Percentiles rank a stretch among this genome's conserved stretches.
Evolutionary conservation across 2,113 vertebrate species (phyloP).

Genomic region (Poecile atricapillus): DNA sequence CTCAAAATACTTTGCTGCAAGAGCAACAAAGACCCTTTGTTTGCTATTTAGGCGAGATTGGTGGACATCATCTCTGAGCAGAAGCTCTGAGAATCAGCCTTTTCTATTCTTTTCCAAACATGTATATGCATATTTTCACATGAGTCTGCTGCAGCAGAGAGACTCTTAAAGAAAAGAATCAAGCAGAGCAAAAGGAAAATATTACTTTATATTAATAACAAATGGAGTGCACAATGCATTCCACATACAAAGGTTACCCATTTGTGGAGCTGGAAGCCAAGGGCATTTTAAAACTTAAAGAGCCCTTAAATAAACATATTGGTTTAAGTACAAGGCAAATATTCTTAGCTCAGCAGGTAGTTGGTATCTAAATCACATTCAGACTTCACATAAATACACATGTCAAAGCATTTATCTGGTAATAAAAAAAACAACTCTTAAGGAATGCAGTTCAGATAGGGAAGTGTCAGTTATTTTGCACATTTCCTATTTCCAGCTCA

Average conservation of each 20-base stretch:
- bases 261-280: constrained; percentile 28
- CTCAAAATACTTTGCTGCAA: background rate
- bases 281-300: constrained; percentile 45
- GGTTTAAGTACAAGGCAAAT: constrained; percentile 58
- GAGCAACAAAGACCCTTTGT: constrained; percentile 36
- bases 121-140: background rate
- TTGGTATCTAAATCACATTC: constrained; percentile 67
- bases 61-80: constrained; percentile 21
- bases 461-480: constrained; percentile 53
- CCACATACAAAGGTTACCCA: constrained; percentile 9
- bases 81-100: background rate
- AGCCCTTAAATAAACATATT: constrained; percentile 57
- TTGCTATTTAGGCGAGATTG: constrained; percentile 3
- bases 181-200: constrained; percentile 38
- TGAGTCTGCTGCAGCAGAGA: background rate
- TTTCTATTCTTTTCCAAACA: constrained; percentile 6
- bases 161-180: background rate
- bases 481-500: constrained; percentile 60
- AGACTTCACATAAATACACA: constrained; percentile 59
- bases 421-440: constrained; percentile 63
- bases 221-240: constrained; percentile 16
- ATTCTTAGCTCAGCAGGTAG: constrained; percentile 66
- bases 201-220: constrained; percentile 49
- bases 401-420: constrained; percentile 67
- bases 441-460: constrained; percentile 62